Percentiles rank a stretch among this genome's conserved stretches.
These are phyloP conservation scores for Nasonovia ribisnigri DNA, from an alignment of 2,888 invertebrate genomes.

Conservation along the genomic window DNA sequence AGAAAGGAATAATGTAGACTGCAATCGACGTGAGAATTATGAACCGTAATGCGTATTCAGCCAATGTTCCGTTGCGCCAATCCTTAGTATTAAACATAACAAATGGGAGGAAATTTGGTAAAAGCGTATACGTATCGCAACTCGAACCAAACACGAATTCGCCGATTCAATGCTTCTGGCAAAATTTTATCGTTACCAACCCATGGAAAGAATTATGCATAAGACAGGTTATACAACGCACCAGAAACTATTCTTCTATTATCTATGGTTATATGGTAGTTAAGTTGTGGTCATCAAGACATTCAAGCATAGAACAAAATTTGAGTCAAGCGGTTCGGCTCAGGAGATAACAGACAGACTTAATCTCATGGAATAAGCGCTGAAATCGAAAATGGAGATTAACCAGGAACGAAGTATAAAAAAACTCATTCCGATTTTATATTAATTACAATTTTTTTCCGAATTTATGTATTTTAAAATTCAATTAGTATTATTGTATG, in stretches of 20 bases:
- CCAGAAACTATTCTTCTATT: neutral
- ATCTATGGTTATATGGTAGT: too few relatives aligned
- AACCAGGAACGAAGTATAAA: too few relatives aligned
- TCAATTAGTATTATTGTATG: too few relatives aligned
- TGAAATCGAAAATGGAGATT: too few relatives aligned
- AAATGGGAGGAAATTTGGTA: neutral
- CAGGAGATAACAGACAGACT: too few relatives aligned
- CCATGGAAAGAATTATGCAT: constrained; percentile 14
- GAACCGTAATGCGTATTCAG: neutral
- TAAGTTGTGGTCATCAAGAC: too few relatives aligned
- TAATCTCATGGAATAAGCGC: too few relatives aligned
- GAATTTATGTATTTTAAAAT: too few relatives aligned
- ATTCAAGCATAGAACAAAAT: too few relatives aligned
- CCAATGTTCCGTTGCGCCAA: constrained; percentile 16
- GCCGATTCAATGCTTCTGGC: constrained; percentile 33
- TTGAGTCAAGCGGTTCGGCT: too few relatives aligned
- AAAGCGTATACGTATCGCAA: constrained; percentile 40
- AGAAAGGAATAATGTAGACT: constrained; percentile 18
- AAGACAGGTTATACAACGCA: neutral
- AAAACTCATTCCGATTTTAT: too few relatives aligned
- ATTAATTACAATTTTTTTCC: too few relatives aligned
- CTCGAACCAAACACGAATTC: constrained; percentile 28
- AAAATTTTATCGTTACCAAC: constrained; percentile 61
- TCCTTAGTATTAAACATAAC: constrained; percentile 50
- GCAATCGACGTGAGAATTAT: neutral